phyloP scores from a whole-genome alignment of 2,888 invertebrate genomes.

The Craniophora ligustri region DNA sequence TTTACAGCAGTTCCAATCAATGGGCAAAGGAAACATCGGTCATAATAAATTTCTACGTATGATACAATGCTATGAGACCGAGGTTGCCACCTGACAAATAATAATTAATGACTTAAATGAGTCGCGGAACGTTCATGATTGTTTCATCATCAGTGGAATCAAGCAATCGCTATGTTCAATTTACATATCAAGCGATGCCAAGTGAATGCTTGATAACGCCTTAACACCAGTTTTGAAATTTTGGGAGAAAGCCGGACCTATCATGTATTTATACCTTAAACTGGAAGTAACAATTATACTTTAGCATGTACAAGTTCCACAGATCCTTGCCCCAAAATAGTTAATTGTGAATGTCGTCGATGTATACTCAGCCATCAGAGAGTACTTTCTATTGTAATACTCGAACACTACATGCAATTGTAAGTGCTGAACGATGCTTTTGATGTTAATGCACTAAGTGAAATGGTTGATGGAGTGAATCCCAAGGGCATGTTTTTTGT shows the following conservation, averaged over 20 bases:
- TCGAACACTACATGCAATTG: constrained; percentile 9
- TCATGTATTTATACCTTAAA: too few species aligned
- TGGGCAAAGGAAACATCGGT: constrained; percentile 2
- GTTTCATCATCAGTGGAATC: neutral
- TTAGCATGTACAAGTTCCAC: too few species aligned
- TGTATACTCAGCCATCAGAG: neutral
- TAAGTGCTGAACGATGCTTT: constrained; percentile 31
- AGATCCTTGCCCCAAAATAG: neutral
- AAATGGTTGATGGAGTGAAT: neutral
- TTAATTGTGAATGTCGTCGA: neutral
- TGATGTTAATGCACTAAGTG: neutral
- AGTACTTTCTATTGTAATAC: constrained; percentile 18
- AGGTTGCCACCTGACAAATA: constrained; percentile 4
- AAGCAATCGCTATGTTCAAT: neutral
- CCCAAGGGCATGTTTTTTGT: neutral
- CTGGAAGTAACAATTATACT: too few species aligned
- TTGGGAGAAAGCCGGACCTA: too few species aligned
- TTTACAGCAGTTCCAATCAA: neutral
- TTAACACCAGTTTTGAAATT: too few species aligned
- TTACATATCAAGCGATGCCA: too few species aligned
- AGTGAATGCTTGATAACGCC: too few species aligned
- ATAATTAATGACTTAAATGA: constrained; percentile 11
- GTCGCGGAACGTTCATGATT: neutral
- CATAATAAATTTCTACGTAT: constrained; percentile 8
- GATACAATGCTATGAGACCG: neutral